phyloP scores from a whole-genome alignment of 2,797 vertebrate genomes.

The Myiothlypis coronata region DNA sequence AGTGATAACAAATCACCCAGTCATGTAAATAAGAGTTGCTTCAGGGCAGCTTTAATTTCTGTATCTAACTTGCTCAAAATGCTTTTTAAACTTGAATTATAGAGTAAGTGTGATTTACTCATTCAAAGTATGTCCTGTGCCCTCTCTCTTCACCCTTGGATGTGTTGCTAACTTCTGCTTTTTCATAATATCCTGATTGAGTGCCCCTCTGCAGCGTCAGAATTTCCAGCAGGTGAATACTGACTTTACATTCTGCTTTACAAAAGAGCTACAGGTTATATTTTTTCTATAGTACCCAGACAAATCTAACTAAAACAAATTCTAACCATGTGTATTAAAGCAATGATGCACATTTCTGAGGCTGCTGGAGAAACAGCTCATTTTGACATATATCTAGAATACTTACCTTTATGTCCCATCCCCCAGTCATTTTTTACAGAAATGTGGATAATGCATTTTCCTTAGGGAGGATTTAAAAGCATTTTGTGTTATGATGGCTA shows the following conservation, averaged over 20 bases:
- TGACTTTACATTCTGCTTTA: background rate
- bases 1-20: constrained; percentile 38
- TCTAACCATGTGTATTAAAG: constrained; percentile 46
- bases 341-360: constrained; percentile 23
- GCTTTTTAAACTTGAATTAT: constrained; percentile 4
- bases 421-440: constrained; percentile 53
- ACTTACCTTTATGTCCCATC: constrained; percentile 35
- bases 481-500: constrained; percentile 56
- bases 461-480: constrained; percentile 65
- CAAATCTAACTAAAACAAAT: constrained; percentile 7
- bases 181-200: background rate
- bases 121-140: background rate
- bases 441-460: constrained; percentile 56
- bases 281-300: background rate
- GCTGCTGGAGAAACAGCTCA: constrained; percentile 51
- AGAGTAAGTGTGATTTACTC: background rate
- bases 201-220: background rate
- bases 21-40: background rate
- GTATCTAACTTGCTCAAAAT: constrained; percentile 36
- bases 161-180: background rate
- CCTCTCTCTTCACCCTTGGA: background rate
- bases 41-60: constrained; percentile 30
- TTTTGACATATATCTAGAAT: constrained; percentile 62
- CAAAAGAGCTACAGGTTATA: background rate
- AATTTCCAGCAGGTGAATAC: background rate